Evolutionary conservation across 37 sponge, comb jelly and placozoan genomes (phyloP), one percentile per base, ranked within the genome.

Genomic region (Spongilla lacustris): DNA sequence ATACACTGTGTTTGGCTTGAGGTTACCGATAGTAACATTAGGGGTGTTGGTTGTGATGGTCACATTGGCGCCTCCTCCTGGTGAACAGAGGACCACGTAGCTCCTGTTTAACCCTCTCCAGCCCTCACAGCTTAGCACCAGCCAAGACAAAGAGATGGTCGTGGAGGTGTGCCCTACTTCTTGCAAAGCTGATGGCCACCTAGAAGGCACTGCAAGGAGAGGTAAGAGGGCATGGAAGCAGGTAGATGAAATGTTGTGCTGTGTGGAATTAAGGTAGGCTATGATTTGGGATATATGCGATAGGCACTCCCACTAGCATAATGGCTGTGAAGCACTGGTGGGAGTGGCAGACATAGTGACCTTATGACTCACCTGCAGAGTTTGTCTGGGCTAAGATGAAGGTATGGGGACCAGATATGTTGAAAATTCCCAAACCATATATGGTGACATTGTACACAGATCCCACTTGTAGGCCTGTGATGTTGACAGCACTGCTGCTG

Each of bases 1-100:
- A 41, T 86, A 86, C 24, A 17, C 26, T 31, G 80, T 79, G 12
- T 14, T 29, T 49, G 80, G 74, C 10, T 50, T 33, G 14, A 84
- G 74, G 14, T 50, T 76, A 9, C 17, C n/a, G 17, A 84, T 84
- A 13, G 68, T 81, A 58, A 58, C 58, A 58, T 58, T 58, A 58
- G 58, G 58, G 19, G 19, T 58, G 21, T 17, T 58, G 11, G 58
- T 1, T 17, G 58, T 14, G 58, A 58, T 58, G 58, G 58, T 58
- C 19, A 58, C 19, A 14, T 58, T 58, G 58, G 58, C 19, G 14
- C 21, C 58, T 58, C 19, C 21, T 58, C 58, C 58, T 13, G 58
- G 11, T 14, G 58, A 17, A 17, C 21, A 58, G 58, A 58, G 58
- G 58, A 58, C 58, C 58, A 58, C 58, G 21, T 58, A 58, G 11